Percentiles rank a stretch among this genome's conserved stretches.
These are phyloP conservation scores for Babylonia areolata DNA, from an alignment of 1,140 invertebrate species.

Conservation along the genomic window DNA sequence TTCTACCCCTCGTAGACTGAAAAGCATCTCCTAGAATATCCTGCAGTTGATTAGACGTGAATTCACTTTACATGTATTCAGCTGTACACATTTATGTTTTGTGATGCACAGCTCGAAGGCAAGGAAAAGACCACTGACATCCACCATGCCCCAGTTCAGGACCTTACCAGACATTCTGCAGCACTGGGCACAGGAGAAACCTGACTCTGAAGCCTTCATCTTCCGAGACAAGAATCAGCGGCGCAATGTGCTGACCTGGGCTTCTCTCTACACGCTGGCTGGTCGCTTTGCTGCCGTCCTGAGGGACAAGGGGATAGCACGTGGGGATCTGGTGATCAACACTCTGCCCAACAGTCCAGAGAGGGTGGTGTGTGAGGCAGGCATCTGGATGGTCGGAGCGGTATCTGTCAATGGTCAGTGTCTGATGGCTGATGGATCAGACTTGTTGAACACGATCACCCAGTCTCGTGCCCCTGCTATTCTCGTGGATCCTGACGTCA, in stretches of 20 bases:
- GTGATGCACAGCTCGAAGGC: neutral
- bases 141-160: neutral
- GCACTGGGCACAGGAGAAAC: neutral
- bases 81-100: no score
- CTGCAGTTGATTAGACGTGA: no score
- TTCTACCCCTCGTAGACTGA: no score
- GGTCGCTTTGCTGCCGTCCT: constrained; percentile 15
- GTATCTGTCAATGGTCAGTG: constrained; percentile 27
- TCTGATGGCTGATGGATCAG: constrained; percentile 27
- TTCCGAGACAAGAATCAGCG: neutral
- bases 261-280: neutral
- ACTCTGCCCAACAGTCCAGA: constrained; percentile 32
- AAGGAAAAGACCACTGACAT: neutral
- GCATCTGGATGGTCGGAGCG: constrained; percentile 8
- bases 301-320: neutral
- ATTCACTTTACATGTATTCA: no score
- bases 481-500: constrained; percentile 16
- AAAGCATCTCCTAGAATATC: no score
- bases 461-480: neutral
- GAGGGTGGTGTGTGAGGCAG: constrained; percentile 22
- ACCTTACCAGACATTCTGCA: neutral
- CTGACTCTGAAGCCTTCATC: constrained; percentile 18
- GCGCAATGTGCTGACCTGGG: constrained; percentile 23
- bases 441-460: neutral
- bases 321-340: constrained; percentile 26